phyloP scores from a whole-genome alignment of 2,113 vertebrate species.

The Xenus cinereus region DNA sequence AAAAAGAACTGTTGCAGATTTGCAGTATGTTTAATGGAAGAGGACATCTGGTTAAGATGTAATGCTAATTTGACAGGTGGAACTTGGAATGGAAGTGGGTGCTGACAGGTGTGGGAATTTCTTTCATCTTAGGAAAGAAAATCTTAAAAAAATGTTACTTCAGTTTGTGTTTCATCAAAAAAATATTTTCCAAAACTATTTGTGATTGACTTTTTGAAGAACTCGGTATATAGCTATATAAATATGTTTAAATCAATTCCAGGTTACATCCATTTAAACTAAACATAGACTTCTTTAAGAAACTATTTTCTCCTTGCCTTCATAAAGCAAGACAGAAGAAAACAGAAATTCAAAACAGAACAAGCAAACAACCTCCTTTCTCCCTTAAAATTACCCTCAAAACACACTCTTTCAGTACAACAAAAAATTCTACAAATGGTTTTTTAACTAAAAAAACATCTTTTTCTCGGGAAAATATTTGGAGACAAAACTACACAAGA shows the following conservation, averaged over 20 bases:
- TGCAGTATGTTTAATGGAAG: not conserved
- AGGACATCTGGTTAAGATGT: not conserved
- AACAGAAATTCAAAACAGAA: not conserved
- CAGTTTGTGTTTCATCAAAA: not conserved
- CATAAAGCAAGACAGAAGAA: not conserved
- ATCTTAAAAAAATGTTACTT: not conserved
- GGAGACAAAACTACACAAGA: not conserved
- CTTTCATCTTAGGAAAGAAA: not conserved
- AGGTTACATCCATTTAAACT: not conserved
- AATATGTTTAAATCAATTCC: not conserved
- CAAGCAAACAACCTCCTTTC: not conserved
- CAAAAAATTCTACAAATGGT: not conserved
- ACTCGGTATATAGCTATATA: not conserved
- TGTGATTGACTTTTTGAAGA: not conserved
- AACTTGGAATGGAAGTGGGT: not conserved
- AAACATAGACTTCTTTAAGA: not conserved
- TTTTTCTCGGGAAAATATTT: not conserved
- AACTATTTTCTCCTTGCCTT: not conserved
- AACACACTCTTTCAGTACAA: not conserved
- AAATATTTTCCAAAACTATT: not conserved
- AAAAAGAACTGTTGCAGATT: not conserved
- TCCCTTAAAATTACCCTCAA: not conserved
- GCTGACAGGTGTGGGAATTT: not conserved
- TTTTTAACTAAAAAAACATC: not conserved
- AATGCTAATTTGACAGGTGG: not conserved